A percentile compares a stretch with the other conserved stretches of the same genome.
Evolutionary conservation across 2,888 invertebrate species (phyloP).

Genomic region (Heliconius sara): DNA sequence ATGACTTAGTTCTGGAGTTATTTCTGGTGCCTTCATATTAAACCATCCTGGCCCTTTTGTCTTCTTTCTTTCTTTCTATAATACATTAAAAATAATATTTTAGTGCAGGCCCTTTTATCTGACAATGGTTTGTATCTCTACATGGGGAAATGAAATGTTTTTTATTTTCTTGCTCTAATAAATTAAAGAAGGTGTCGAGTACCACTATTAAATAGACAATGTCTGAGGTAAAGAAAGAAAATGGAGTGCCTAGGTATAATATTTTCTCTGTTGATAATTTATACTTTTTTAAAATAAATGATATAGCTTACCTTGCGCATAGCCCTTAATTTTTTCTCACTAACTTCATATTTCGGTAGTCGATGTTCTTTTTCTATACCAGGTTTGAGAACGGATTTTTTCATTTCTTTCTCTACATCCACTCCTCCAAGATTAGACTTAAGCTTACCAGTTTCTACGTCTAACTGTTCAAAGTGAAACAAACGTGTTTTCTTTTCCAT

Average conservation of each 20-base stretch:
- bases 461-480: conserved; percentile 73
- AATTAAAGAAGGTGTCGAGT: neutral
- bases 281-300: neutral
- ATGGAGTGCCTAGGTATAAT: too few relatives aligned
- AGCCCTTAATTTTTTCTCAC: conserved; percentile 82
- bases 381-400: conserved; percentile 85
- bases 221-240: too few relatives aligned
- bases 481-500: conserved; percentile 58
- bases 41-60: conserved; percentile 96
- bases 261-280: neutral
- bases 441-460: conserved; percentile 70
- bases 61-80: conserved; percentile 87
- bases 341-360: conserved; percentile 85
- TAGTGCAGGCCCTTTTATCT: too few relatives aligned
- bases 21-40: conserved; percentile 93
- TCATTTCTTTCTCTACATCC: conserved; percentile 83
- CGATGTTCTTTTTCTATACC: conserved; percentile 86
- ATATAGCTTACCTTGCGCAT: conserved; percentile 79
- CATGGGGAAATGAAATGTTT: neutral
- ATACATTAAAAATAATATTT: neutral
- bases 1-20: conserved; percentile 93
- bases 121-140: too few relatives aligned
- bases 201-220: too few relatives aligned
- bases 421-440: conserved; percentile 72
- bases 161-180: neutral